Conservation (phyloP, 2,888 invertebrate genomes). For the Dinocampus coccinellae region DNA sequence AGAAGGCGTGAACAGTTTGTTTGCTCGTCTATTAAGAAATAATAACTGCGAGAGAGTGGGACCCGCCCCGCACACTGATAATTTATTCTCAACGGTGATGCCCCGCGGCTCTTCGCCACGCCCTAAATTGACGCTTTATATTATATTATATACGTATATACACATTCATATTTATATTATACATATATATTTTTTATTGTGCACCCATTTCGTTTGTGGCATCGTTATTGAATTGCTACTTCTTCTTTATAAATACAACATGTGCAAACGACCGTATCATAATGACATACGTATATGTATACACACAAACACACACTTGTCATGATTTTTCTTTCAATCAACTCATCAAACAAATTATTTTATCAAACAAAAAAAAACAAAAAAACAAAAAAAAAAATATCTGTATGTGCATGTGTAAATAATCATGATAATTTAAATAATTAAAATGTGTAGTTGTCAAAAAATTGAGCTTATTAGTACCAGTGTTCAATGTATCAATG, state of each 20-base stretch:
- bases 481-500: too few species aligned
- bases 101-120: slow-evolving; percentile 65
- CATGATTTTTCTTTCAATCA: too few species aligned
- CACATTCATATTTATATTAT: slow-evolving; percentile 28
- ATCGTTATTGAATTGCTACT: background rate
- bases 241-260: slow-evolving; percentile 62
- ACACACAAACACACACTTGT: background rate
- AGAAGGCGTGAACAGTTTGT: slow-evolving; percentile 63
- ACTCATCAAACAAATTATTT: too few species aligned
- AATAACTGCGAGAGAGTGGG: slow-evolving; percentile 57
- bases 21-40: slow-evolving; percentile 65
- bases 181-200: background rate
- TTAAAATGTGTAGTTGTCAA: too few species aligned
- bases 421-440: too few species aligned
- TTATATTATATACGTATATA: slow-evolving; percentile 32
- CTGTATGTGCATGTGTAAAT: too few species aligned
- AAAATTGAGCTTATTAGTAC: too few species aligned
- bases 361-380: too few species aligned
- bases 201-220: background rate
- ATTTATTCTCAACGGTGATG: slow-evolving; percentile 65
- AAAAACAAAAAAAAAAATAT: too few species aligned
- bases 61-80: slow-evolving; percentile 56
- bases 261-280: slow-evolving; percentile 63
- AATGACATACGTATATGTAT: slow-evolving; percentile 40
- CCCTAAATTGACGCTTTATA: slow-evolving; percentile 57